Conservation (phyloP, 2,888 invertebrate species). For the Archaeoteleia sp. region DNA sequence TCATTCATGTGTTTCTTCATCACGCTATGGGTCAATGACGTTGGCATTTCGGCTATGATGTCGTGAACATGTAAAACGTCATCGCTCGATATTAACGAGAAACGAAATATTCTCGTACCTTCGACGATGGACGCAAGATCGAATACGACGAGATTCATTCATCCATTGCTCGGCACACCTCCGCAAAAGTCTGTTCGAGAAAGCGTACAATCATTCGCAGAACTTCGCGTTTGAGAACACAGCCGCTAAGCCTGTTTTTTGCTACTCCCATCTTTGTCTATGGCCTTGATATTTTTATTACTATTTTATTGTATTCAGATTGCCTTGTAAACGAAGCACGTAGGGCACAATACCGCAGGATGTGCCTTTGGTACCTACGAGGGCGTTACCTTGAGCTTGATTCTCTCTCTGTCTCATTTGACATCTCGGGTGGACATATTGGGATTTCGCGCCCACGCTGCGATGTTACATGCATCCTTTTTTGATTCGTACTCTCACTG, state of each 20-base stretch:
- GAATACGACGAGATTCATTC: conserved; percentile 54
- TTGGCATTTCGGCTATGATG: conserved; percentile 55
- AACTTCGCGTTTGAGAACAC: conserved; percentile 32
- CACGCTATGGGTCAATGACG: conserved; percentile 59
- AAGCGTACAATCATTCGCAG: conserved; percentile 43
- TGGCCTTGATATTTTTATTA: conserved; percentile 51
- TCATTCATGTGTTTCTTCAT: conserved; percentile 60
- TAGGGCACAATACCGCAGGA: conserved; percentile 47
- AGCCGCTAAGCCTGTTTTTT: conserved; percentile 28
- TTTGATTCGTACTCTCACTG: conserved; percentile 51
- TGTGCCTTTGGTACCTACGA: conserved; percentile 48
- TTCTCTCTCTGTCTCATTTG: conserved; percentile 45
- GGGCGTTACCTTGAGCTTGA: conserved; percentile 52
- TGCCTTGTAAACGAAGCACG: conserved; percentile 26
- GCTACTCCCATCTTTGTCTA: conserved; percentile 29
- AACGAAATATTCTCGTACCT: conserved; percentile 45
- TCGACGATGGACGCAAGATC: conserved; percentile 42
- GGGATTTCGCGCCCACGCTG: conserved; percentile 61
- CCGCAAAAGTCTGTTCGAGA: conserved; percentile 38
- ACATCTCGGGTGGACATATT: conserved; percentile 59
- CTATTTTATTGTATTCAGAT: conserved; percentile 54
- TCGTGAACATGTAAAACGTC: conserved; percentile 53
- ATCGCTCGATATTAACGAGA: conserved; percentile 59
- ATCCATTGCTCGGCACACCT: conserved; percentile 59
- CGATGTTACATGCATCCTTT: conserved; percentile 57